Percentiles rank a stretch among this genome's conserved stretches.
phyloP scores from a whole-genome alignment of 2,888 invertebrate genomes.

The Anoplius nigerrimus region DNA sequence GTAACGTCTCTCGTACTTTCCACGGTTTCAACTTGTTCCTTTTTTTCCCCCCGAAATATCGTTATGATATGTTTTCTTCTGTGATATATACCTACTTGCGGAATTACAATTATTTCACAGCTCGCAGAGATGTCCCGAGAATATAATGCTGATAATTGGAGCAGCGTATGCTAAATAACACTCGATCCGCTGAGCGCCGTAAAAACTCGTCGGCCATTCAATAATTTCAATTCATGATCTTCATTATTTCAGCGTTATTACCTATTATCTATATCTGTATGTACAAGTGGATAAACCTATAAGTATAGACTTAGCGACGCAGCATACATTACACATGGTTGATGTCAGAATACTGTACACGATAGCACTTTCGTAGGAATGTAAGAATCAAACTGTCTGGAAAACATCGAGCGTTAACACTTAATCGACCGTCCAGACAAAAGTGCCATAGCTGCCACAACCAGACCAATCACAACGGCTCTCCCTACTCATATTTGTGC shows the following conservation, averaged over 20 bases:
- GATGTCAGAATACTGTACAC: conserved; percentile 63
- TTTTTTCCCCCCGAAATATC: no score
- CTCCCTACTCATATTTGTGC: no score
- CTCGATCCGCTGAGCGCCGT: conserved; percentile 3
- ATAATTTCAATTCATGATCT: conserved; percentile 14
- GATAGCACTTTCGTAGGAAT: conserved; percentile 56
- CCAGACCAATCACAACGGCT: no score
- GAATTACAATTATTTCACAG: no score
- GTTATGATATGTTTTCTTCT: no score
- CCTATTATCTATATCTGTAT: conserved; percentile 50
- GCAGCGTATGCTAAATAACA: conserved; percentile 22
- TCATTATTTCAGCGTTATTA: conserved; percentile 36
- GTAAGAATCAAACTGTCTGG: conserved; percentile 57
- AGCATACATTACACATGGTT: conserved; percentile 48
- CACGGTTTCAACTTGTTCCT: no score
- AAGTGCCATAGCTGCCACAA: not conserved
- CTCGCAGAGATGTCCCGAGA: no score
- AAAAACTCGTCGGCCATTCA: not conserved
- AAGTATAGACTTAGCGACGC: conserved; percentile 33
- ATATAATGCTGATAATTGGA: not conserved
- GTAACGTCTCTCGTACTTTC: no score
- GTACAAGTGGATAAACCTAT: conserved; percentile 62
- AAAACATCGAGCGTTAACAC: conserved; percentile 39
- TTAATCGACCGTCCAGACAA: conserved; percentile 23
- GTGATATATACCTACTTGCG: no score